These are phyloP conservation scores for Oxyscelio sp. DNA, from an alignment of 2,888 invertebrate genomes.

Conservation along the genomic window DNA sequence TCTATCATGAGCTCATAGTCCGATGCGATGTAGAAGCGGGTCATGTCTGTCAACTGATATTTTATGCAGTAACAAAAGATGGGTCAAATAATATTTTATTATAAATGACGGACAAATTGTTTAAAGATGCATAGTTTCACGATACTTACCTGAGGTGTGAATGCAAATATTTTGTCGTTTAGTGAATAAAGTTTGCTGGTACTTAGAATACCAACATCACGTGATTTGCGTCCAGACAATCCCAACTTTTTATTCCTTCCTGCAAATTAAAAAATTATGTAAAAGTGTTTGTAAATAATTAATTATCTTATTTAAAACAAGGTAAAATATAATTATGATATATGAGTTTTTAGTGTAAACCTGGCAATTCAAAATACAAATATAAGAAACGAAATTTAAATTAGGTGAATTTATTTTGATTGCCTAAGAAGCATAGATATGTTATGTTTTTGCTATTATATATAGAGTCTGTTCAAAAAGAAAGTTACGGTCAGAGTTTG, in stretches of 20 bases:
- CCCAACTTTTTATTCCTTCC: constrained; percentile 98
- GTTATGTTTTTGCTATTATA: too few species aligned
- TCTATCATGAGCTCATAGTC: constrained; percentile 99
- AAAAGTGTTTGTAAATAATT: too few species aligned
- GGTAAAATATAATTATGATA: too few species aligned
- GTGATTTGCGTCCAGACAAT: constrained; percentile 97
- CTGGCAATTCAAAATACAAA: too few species aligned
- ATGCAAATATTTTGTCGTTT: constrained; percentile 98
- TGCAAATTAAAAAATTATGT: too few species aligned
- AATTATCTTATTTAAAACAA: too few species aligned
- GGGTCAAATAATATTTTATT: constrained; percentile 45
- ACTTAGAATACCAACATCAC: constrained; percentile 98
- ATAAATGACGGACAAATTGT: constrained; percentile 29
- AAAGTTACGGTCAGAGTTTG: too few species aligned
- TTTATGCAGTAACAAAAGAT: constrained; percentile 64
- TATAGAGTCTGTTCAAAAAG: too few species aligned
- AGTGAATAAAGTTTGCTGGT: constrained; percentile 99
- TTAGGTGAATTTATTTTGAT: too few species aligned
- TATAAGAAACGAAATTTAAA: too few species aligned
- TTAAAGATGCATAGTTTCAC: constrained; percentile 17
- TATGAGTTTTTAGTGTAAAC: too few species aligned
- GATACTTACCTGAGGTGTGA: constrained; percentile 97
- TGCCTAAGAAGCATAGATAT: too few species aligned
- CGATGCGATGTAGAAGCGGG: constrained; percentile 99
- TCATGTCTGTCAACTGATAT: constrained; percentile 97